These are phyloP conservation scores for Columba livia DNA, from an alignment of 2,113 vertebrate genomes.

Conservation along the genomic window DNA sequence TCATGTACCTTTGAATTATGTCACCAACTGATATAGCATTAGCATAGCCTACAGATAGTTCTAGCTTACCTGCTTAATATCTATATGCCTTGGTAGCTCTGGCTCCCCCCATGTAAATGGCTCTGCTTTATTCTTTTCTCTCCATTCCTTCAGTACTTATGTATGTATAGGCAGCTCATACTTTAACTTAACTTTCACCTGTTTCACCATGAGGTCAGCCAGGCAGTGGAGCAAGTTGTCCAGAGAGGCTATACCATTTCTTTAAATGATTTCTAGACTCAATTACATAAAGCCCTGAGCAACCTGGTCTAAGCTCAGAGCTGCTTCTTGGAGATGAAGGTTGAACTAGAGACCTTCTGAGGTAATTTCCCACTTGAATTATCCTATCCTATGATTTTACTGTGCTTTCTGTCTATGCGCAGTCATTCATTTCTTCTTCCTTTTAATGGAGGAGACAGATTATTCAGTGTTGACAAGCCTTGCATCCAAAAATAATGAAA, in stretches of 20 bases:
- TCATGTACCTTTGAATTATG: neutral
- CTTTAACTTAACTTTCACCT: neutral
- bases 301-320: neutral
- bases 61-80: neutral
- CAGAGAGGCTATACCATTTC: neutral
- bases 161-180: neutral
- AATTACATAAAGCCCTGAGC: neutral
- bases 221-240: neutral
- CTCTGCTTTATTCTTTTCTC: neutral
- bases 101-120: neutral
- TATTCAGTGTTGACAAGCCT: neutral
- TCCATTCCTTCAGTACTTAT: neutral
- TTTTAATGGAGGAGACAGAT: neutral
- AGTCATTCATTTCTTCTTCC: neutral
- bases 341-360: neutral
- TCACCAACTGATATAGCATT: neutral
- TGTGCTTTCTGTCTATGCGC: neutral
- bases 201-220: neutral
- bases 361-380: neutral
- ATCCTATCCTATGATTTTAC: neutral
- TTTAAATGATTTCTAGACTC: neutral
- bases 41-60: neutral
- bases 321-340: neutral
- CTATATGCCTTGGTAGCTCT: neutral
- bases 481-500: neutral